phyloP scores from a whole-genome alignment of 2,113 vertebrate species.

The Origma solitaria region DNA sequence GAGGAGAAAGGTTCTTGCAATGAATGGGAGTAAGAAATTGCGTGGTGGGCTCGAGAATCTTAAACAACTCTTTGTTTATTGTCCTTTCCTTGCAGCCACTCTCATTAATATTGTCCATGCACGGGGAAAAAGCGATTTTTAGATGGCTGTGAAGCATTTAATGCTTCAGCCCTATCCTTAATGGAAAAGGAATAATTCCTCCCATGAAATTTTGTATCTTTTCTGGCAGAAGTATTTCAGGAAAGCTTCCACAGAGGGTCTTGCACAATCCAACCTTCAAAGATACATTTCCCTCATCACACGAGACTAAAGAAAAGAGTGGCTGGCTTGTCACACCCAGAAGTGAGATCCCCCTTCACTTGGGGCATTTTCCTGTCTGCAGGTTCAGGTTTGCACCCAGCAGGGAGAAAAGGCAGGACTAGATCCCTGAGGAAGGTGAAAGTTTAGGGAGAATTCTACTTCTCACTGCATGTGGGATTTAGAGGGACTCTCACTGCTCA shows the following conservation, averaged over 20 bases:
- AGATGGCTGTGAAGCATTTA: neutral
- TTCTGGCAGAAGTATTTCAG: neutral
- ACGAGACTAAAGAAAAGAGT: neutral
- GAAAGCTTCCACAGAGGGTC: neutral
- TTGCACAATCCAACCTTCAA: neutral
- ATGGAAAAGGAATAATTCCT: neutral
- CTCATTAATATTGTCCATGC: neutral
- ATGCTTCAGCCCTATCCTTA: neutral
- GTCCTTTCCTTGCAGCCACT: neutral
- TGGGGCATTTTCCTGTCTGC: neutral
- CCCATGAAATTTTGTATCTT: neutral
- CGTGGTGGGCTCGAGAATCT: neutral
- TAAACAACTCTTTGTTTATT: neutral
- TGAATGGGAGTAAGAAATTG: neutral
- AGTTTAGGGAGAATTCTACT: neutral
- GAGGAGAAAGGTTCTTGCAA: neutral
- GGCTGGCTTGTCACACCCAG: neutral
- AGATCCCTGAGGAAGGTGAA: fast-evolving
- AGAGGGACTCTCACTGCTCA: neutral
- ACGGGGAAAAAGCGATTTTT: neutral
- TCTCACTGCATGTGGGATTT: neutral
- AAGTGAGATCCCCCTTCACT: too few species aligned
- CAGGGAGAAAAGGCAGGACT: neutral
- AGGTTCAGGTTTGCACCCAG: neutral
- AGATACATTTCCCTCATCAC: neutral